Evolutionary conservation across 2,113 vertebrate species (phyloP), one percentile per base, ranked within the genome.

Genomic region (Abramis brama): DNA sequence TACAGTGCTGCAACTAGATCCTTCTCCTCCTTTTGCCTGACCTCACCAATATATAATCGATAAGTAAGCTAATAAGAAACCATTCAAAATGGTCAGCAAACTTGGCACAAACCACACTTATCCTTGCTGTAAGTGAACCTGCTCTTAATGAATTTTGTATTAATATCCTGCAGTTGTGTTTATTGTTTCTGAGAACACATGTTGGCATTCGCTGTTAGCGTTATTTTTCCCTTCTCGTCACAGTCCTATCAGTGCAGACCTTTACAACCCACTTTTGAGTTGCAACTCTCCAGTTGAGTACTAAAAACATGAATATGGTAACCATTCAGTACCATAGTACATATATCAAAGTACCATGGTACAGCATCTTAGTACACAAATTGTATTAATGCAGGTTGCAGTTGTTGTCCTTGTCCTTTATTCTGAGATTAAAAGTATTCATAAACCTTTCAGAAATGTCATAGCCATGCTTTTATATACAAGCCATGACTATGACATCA

Each of bases 401-500:
- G 23, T 25, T 39, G 39, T 50, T 21, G 23, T 75, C 23, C 17
- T 77, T 21, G 50, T 57, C 47, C 27, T 57, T 78, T 59, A 59
- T 36, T 59, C 30, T 78, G 17, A 59, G 76, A 5, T 23, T 78
- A 36, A 57, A n/a, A 47, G 23, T 74, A 74, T 74, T 74, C 52
- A 57, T 36, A 36, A 78, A 59, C 52, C 19, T n/a, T 78, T 23
- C 15, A 78, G 27, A 57, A 78, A 57, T 57, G 13, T 23, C 25
- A 78, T 33, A 78, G 47, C 75, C 50, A 55, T 57, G 27, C 47
- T 55, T 52, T 52, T 11, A 11, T 33, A 19, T n/a, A 23, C 13
- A 59, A 84, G 60, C 70, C 71, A 74, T 45, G 39, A 74, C 21
- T 25, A 74, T 47, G 12, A 74, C 71, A 74, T 74, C 43, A 74